These are phyloP conservation scores for Callosobruchus maculatus DNA, from an alignment of 2,888 invertebrate species.

Conservation along the genomic window DNA sequence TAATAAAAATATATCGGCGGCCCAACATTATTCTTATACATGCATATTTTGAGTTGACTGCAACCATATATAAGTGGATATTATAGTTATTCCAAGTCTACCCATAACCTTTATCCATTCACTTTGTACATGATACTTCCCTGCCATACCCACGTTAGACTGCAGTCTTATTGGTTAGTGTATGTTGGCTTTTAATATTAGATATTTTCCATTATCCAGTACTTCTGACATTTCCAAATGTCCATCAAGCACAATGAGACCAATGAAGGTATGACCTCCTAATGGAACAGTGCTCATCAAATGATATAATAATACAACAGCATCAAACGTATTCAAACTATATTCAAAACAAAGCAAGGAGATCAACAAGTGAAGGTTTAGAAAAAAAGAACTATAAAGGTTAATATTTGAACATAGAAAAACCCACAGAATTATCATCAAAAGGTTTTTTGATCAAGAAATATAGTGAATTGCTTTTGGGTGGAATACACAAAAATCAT, in stretches of 20 bases:
- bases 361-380: too few relatives aligned
- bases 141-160: neutral
- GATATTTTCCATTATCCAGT: neutral
- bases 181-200: neutral
- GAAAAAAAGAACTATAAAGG: too few relatives aligned
- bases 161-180: neutral
- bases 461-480: too few relatives aligned
- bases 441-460: too few relatives aligned
- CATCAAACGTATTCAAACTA: too few relatives aligned
- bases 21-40: neutral
- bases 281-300: neutral
- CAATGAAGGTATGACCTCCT: neutral
- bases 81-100: neutral
- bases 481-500: too few relatives aligned
- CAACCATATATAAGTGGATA: neutral
- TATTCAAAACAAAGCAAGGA: too few relatives aligned
- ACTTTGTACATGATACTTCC: neutral
- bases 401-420: too few relatives aligned
- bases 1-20: neutral
- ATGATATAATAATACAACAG: too few relatives aligned
- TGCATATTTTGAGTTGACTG: neutral
- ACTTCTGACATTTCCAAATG: neutral
- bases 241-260: neutral
- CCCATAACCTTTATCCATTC: neutral
- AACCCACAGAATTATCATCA: too few relatives aligned